Conservation (phyloP, 2,888 invertebrate species). For the Mesorhabditis spiculigera region DNA sequence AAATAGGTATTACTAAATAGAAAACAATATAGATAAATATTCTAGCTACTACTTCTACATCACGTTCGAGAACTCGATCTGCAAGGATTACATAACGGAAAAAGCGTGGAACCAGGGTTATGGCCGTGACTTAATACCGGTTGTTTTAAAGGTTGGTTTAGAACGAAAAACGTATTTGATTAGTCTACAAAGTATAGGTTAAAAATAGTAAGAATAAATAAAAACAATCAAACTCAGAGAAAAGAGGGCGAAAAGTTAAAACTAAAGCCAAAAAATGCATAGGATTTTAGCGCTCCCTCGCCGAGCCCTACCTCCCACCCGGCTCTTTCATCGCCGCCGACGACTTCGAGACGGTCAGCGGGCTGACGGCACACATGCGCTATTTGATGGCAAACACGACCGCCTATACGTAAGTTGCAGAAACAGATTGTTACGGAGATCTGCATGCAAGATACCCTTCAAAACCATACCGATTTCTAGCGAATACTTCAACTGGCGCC, state of each 20-base stretch:
- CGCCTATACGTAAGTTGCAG: constrained; percentile 54
- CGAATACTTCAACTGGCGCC: constrained; percentile 62
- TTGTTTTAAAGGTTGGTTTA: constrained; percentile 45
- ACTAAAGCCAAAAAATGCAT: too few relatives aligned
- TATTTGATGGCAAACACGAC: constrained; percentile 60
- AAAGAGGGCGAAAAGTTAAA: too few relatives aligned
- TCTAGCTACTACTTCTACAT: constrained; percentile 54
- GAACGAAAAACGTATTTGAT: not conserved
- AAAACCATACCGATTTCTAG: constrained; percentile 39
- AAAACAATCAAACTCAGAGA: too few relatives aligned
- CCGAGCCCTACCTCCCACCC: constrained; percentile 58
- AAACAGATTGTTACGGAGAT: constrained; percentile 9
- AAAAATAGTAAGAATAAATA: too few relatives aligned
- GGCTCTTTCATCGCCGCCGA: constrained; percentile 62
- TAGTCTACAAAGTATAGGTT: too few relatives aligned
- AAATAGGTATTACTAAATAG: not conserved
- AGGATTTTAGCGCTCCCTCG: constrained; percentile 33
- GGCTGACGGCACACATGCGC: constrained; percentile 60
- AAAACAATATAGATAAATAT: constrained; percentile 6
- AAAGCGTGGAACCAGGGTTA: constrained; percentile 57
- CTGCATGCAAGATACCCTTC: constrained; percentile 11
- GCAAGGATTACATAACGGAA: constrained; percentile 57
- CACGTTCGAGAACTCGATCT: constrained; percentile 55
- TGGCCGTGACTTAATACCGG: constrained; percentile 42
- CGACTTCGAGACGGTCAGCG: constrained; percentile 60